Conservation (phyloP, 2,113 vertebrate genomes). For the Pimephales promelas region DNA sequence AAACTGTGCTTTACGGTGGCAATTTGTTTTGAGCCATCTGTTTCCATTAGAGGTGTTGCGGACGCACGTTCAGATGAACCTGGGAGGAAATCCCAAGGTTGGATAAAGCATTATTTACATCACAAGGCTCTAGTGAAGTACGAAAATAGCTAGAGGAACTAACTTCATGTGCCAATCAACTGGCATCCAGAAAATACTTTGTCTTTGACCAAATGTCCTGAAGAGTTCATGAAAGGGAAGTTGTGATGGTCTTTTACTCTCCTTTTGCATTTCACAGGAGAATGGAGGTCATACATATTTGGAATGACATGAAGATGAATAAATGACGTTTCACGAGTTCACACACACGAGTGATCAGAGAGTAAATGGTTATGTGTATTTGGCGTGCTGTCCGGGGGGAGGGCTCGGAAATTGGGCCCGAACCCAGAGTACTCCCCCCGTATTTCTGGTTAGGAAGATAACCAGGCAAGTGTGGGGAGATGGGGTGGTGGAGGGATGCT, state of each 20-base stretch:
- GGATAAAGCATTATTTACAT: constrained; percentile 28
- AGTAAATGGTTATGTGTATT: too few relatives aligned
- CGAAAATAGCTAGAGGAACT: constrained; percentile 10
- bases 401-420: too few relatives aligned
- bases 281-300: background rate
- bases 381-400: too few relatives aligned
- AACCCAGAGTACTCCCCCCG: too few relatives aligned
- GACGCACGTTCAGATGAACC: constrained; percentile 51
- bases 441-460: too few relatives aligned
- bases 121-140: constrained; percentile 7
- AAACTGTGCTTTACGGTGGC: constrained; percentile 62
- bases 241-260: too few relatives aligned
- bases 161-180: constrained; percentile 8
- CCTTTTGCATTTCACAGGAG: background rate
- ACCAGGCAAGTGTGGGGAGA: too few relatives aligned
- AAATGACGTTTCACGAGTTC: too few relatives aligned
- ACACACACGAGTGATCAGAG: too few relatives aligned
- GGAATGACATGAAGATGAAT: background rate
- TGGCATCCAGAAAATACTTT: constrained; percentile 1
- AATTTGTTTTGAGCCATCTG: constrained; percentile 70
- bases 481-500: too few relatives aligned
- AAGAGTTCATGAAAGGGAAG: background rate
- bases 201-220: background rate
- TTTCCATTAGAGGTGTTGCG: constrained; percentile 53
- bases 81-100: constrained; percentile 50